Base-by-base conservation (phyloP, 1,140 invertebrate species). In the Trachymyrmex cornetzi region DNA sequence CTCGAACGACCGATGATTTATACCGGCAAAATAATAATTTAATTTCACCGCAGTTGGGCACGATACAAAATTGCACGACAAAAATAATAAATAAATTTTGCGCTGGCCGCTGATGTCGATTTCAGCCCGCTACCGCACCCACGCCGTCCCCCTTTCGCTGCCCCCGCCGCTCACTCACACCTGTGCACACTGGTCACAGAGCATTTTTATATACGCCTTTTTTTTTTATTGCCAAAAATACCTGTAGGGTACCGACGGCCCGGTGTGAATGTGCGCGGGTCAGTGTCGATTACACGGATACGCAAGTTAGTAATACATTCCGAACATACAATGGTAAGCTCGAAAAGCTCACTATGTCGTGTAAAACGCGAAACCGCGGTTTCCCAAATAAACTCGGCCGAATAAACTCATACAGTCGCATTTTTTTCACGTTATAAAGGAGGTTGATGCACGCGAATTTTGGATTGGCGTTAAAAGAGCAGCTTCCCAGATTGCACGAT, bases 81-180 rank as follows among this genome's bases (percentile, higher is more conserved):
- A 95, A 95, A 95, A 95, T 95, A 94, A 95, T 95, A 95, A 95
- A 95, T 95, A 95, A 95, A 95, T 95, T 95, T 93, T 93, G 89
- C 90, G 89, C 92, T 92, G 94, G 93, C 93, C 93, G 92, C 92
- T 94, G 93, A 95, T 94, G 94, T 95, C 94, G 94, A 95, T 95
- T 94, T 94, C 87, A 90, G 89, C 77, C 79, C 72, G 88, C 80
- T 86, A 85, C 87, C 81, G 38, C 84, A 59, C 63, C 64, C 66
- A 63, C 27, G 53, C 63, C 77, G 44, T 53, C 30, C 50, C 86
- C 74, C 22, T 38, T 55, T 19, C 48, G 16, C 59, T 16, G 38
- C 50, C 67, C 75, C 88, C 72, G 71, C 75, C 75, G 77, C 85
- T 75, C 87, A 69, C 89, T 88, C 61, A 66, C 66, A 64, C 71